These are phyloP conservation scores for Branchinecta sandiegonensis DNA, from an alignment of 2,888 invertebrate genomes.

Conservation along the genomic window DNA sequence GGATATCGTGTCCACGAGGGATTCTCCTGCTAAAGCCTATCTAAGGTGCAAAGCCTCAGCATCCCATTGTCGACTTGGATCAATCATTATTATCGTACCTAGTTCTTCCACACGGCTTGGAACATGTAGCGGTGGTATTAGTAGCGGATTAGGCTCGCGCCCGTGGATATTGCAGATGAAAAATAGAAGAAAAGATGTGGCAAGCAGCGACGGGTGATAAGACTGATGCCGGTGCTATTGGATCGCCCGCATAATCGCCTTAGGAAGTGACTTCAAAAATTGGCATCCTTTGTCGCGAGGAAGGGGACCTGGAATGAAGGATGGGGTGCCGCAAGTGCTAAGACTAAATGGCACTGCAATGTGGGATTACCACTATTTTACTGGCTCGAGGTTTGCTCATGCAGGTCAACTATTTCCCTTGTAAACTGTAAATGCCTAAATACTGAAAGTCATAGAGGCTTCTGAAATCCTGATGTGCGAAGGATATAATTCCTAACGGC, in stretches of 20 bases:
- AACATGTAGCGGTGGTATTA: background rate
- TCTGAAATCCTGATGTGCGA: too few relatives aligned
- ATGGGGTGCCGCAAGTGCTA: too few relatives aligned
- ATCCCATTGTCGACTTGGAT: slow-evolving; percentile 6
- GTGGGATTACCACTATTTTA: too few relatives aligned
- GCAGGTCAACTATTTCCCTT: too few relatives aligned
- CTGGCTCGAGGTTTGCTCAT: too few relatives aligned
- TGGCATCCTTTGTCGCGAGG: too few relatives aligned
- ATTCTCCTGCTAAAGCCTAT: background rate
- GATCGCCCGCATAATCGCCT: background rate
- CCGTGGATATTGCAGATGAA: background rate
- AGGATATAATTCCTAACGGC: too few relatives aligned
- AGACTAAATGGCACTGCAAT: too few relatives aligned
- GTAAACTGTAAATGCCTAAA: too few relatives aligned
- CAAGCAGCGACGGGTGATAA: slow-evolving; percentile 12
- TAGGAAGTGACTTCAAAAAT: background rate
- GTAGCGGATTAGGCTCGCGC: background rate
- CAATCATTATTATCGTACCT: slow-evolving; percentile 14
- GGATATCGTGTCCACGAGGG: slow-evolving; percentile 6
- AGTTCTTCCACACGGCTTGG: slow-evolving; percentile 12
- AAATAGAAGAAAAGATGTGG: slow-evolving; percentile 6
- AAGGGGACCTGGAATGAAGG: too few relatives aligned
- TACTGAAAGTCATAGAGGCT: too few relatives aligned
- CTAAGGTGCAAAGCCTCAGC: background rate
- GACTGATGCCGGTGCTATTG: background rate